Evolutionary conservation across 2,888 invertebrate genomes (phyloP), one percentile per base, ranked within the genome.

Genomic region (Drosophila austrosaltans): DNA sequence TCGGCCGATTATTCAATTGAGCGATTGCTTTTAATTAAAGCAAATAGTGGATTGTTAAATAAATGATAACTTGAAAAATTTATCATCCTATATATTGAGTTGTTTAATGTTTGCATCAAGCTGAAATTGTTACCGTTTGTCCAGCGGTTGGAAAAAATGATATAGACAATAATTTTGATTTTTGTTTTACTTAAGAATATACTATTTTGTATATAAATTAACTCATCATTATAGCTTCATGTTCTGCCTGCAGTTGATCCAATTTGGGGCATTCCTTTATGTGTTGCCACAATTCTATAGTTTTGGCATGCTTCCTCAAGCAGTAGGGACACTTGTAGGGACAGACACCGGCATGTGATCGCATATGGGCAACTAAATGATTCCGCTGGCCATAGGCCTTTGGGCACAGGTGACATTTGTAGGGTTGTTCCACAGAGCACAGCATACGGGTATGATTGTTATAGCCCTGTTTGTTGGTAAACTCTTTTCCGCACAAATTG

Each of bases 11-110:
- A 64, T 53, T 40, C 61, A 12, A 48, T 69, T 12, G 81, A 80
- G 53, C 68, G 73, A 60, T 53, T 77, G n/a, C n/a, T 68, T 28
- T 32, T 80, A 68, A 68, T 80, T 1, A 80, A 80, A 16, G 63
- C 73, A 36, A 77, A 77, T 63, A 53, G 12, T 32, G 54, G 48
- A 12, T 28, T 44, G 16, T 16, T 60, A 30, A 60, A 44, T 16
- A 44, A 40, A 60, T 59, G 12, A 48, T 12, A 25, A 25, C 12
- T 10, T 25, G 12, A 6, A 16, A 7, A 6, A 44, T 20, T 44
- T 10, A 48, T 8, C 10, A 48, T 3, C 5, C 48, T 42, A 16
- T 42, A 42, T 42, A 42, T 42, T 42, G 42, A 2, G 42, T 42
- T 16, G n/a, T 42, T 42, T 42, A 42, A 42, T 42, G 16, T 16